Evolutionary conservation across 2,888 invertebrate genomes (phyloP), one percentile per base, ranked within the genome.

Genomic region (Girardia tigrina): DNA sequence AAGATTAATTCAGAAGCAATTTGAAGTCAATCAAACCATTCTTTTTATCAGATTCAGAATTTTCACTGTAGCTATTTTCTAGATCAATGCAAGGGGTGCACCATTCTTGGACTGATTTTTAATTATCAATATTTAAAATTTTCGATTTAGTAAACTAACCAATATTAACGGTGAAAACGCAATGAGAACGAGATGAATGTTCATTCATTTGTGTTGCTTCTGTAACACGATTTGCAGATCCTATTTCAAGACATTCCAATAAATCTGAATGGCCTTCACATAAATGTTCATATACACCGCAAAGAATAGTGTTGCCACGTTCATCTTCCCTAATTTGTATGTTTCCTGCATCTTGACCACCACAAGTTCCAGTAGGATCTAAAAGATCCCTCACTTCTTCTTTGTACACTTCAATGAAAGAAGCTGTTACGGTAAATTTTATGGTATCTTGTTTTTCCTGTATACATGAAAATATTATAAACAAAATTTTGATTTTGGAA

Each of bases 171-270:
- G 84, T 84, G 78, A 84, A 84, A 74, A 84, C 80, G 20, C 84
- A 82, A 78, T 84, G 84, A 6, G 84, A 84, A 73, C 84, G 78
- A 77, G 83, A 83, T 73, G 84, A 84, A 75, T 83, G 81, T 79
- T 84, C 84, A 77, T 84, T 84, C 84, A 84, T 85, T 79, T 83
- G 82, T 26, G 84, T 84, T 23, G 82, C 81, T 8, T 84, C 84
- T n/a, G 84, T 85, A 77, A 83, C 83, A 70, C 84, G 77, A 26
- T 80, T 80, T 0, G 82, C 79, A 23, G 83, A 82, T 0, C 84
- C 84, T 8, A 81, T 79, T 76, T 83, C 81, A 74, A 84, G 79
- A 28, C 81, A 79, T 20, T 80, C 80, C 81, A 84, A 81, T 26
- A 84, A 82, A 74, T 84, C 84, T 78, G 84, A 83, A 29, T 82